These are phyloP conservation scores for Caranx melampygus DNA, from an alignment of 2,113 vertebrate species.

Conservation along the genomic window DNA sequence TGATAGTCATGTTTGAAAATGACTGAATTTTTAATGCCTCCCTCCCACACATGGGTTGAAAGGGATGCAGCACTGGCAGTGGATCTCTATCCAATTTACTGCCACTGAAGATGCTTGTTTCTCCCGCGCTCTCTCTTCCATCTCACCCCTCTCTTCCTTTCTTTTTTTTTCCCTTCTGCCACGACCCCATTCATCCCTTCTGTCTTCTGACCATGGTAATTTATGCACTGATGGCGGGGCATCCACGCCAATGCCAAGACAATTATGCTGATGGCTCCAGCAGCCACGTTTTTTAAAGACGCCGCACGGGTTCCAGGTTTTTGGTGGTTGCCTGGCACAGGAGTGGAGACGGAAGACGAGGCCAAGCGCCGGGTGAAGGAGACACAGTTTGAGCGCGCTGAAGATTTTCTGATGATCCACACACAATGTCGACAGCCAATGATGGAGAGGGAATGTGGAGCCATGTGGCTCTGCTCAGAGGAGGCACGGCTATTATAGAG, in stretches of 20 bases:
- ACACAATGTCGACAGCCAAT: slow-evolving; percentile 34
- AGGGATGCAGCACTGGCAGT: slow-evolving; percentile 56
- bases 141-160: background rate
- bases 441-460: slow-evolving; percentile 30
- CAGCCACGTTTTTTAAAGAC: slow-evolving; percentile 44
- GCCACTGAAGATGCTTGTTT: slow-evolving; percentile 59
- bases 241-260: slow-evolving; percentile 42
- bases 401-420: slow-evolving; percentile 61
- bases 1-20: slow-evolving; percentile 75
- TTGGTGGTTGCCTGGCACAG: slow-evolving; percentile 38
- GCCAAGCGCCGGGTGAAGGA: slow-evolving; percentile 60
- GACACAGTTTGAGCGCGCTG: slow-evolving; percentile 52
- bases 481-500: slow-evolving; percentile 7
- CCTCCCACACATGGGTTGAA: slow-evolving; percentile 70
- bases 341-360: slow-evolving; percentile 18
- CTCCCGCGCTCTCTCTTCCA: background rate
- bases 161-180: background rate
- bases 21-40: slow-evolving; percentile 74
- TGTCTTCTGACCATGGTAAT: slow-evolving; percentile 32
- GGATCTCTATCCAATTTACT: slow-evolving; percentile 64
- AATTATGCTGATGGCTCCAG: slow-evolving; percentile 53
- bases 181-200: slow-evolving; percentile 5
- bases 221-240: slow-evolving; percentile 30
- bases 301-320: slow-evolving; percentile 55
- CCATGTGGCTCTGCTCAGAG: slow-evolving; percentile 40